phyloP scores from a whole-genome alignment of 1,140 invertebrate genomes.

The Heliconius nattereri region DNA sequence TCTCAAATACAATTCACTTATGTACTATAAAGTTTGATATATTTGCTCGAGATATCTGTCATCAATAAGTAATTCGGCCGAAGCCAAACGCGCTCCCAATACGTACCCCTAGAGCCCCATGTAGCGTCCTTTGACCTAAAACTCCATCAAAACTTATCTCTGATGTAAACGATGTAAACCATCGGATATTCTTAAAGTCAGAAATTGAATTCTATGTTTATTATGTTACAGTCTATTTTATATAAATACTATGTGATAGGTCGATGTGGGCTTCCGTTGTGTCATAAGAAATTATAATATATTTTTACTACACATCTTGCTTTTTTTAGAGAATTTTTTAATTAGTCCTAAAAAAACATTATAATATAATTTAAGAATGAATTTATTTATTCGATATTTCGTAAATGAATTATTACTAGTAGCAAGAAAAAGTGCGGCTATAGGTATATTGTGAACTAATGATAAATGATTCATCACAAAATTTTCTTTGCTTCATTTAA shows the following conservation, averaged over 20 bases:
- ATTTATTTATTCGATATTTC: too few relatives aligned
- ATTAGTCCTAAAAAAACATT: too few relatives aligned
- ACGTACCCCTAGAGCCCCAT: slow-evolving; percentile 54
- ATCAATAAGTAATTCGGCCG: slow-evolving; percentile 52
- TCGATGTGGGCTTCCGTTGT: too few relatives aligned
- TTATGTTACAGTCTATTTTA: too few relatives aligned
- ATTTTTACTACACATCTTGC: too few relatives aligned
- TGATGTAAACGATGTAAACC: slow-evolving; percentile 57
- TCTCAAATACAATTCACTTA: neutral
- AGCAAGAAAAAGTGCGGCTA: too few relatives aligned
- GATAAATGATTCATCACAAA: neutral
- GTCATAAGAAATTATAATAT: too few relatives aligned
- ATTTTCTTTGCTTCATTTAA: neutral
- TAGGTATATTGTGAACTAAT: neutral
- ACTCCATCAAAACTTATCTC: slow-evolving; percentile 68
- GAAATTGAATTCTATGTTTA: slow-evolving; percentile 37
- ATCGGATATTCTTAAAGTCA: slow-evolving; percentile 27
- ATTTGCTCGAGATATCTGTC: slow-evolving; percentile 26
- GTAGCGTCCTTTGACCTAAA: slow-evolving; percentile 68
- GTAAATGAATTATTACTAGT: too few relatives aligned
- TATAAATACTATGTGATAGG: too few relatives aligned
- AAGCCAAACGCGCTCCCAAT: slow-evolving; percentile 49
- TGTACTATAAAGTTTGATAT: neutral
- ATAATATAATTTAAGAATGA: too few relatives aligned
- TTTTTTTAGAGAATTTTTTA: too few relatives aligned